A percentile compares a stretch with the other conserved stretches of the same genome.
Conservation (phyloP, 23 tunicate species). For the Trididemnum nubilum region DNA sequence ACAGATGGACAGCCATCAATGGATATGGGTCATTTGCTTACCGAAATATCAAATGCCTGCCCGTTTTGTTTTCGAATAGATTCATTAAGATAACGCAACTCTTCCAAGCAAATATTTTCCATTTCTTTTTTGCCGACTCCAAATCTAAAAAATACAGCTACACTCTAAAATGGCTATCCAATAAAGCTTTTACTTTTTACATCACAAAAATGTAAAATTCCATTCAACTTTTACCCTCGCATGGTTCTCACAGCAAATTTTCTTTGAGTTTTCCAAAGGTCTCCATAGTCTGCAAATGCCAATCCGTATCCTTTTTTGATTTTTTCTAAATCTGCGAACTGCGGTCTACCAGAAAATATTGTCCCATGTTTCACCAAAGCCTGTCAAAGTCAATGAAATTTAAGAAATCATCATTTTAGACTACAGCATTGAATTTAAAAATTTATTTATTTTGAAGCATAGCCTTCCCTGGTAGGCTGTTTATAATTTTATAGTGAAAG, state of each 20-base stretch:
- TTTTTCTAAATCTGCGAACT: background rate
- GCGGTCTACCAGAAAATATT: background rate
- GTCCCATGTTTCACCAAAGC: background rate
- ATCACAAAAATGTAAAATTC: background rate
- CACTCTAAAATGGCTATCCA: too few species aligned
- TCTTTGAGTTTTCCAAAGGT: constrained; percentile 17
- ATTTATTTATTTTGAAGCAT: too few species aligned
- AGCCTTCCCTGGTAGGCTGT: too few species aligned
- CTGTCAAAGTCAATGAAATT: background rate
- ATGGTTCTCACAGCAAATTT: constrained; percentile 1
- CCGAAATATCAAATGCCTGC: background rate
- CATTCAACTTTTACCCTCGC: constrained; percentile 11
- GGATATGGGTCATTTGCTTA: too few species aligned
- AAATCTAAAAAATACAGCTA: too few species aligned
- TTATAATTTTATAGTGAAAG: too few species aligned
- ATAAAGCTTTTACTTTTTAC: background rate
- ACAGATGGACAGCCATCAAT: too few species aligned
- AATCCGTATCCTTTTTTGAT: background rate
- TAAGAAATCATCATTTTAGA: too few species aligned
- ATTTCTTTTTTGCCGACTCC: too few species aligned
- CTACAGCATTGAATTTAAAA: too few species aligned
- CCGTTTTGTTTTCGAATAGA: background rate
- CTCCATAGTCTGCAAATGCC: background rate
- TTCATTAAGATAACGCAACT: background rate
- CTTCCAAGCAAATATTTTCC: too few species aligned